Evolutionary conservation across 2,113 vertebrate genomes (phyloP).

Genomic region (Genyomyrus donnyi): DNA sequence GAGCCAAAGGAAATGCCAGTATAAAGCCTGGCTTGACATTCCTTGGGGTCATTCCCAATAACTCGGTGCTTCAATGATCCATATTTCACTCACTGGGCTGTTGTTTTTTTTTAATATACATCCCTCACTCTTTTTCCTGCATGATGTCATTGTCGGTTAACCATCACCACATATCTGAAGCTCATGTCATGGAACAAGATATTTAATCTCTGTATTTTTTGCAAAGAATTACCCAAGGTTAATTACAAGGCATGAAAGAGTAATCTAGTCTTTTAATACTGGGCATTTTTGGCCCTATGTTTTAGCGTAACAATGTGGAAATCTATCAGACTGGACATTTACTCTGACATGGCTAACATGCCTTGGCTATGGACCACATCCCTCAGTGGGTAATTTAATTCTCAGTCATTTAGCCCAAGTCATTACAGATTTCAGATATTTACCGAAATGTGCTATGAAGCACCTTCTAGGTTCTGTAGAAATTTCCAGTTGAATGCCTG

Average conservation of each 20-base stretch:
- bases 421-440: slow-evolving; percentile 18
- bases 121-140: neutral
- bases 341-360: neutral
- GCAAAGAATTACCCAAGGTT: neutral
- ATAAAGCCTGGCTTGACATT: neutral
- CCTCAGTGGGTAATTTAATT: neutral
- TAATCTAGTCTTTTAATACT: neutral
- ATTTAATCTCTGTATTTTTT: neutral
- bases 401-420: neutral
- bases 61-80: neutral
- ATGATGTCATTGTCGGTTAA: neutral
- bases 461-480: neutral
- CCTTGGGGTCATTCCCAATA: neutral
- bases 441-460: neutral
- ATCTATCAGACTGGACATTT: neutral
- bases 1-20: neutral
- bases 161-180: neutral
- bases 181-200: neutral
- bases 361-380: neutral
- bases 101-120: neutral
- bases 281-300: neutral
- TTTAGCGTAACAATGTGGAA: neutral
- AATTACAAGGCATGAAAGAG: neutral
- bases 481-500: neutral
- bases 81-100: neutral